Evolutionary conservation across 2,888 invertebrate species (phyloP).

Genomic region (Sminthurinus aureus): DNA sequence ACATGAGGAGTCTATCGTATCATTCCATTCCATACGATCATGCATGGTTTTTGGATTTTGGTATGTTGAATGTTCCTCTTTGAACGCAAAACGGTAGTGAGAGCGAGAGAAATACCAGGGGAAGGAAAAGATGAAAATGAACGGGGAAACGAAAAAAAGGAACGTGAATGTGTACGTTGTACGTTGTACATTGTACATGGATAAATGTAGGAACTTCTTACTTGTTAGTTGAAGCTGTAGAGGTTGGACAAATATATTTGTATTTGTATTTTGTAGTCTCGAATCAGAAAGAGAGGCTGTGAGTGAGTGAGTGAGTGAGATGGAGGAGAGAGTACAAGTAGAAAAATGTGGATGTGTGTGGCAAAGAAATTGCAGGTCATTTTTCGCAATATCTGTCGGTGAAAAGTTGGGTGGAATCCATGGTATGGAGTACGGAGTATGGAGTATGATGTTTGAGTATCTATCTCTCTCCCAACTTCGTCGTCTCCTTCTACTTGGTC

Average conservation of each 20-base stretch:
- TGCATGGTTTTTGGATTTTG: not conserved
- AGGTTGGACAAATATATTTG: not conserved
- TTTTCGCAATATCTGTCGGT: conserved; percentile 50
- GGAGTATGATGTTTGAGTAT: not conserved
- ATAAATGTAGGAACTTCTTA: not conserved
- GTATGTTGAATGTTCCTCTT: not conserved
- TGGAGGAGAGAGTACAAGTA: conserved; percentile 12
- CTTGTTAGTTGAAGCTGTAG: not conserved
- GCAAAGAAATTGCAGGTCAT: conserved; percentile 48
- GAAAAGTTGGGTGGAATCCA: conserved; percentile 39
- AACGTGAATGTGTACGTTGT: not conserved
- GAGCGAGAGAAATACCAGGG: conserved; percentile 20
- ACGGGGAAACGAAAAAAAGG: not conserved
- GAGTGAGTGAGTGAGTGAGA: not conserved
- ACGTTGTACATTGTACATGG: not conserved
- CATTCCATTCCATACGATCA: no score
- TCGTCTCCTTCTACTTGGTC: not conserved
- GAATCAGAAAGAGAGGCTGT: not conserved
- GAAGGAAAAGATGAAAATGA: conserved; percentile 31
- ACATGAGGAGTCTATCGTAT: not conserved
- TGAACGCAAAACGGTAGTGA: not conserved
- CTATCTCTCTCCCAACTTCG: conserved; percentile 31
- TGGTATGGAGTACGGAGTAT: conserved; percentile 16
- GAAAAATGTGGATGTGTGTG: conserved; percentile 38
- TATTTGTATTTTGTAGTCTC: not conserved